These are phyloP conservation scores for Lepus americanus DNA, from an alignment of 2,113 vertebrate species.

Conservation along the genomic window DNA sequence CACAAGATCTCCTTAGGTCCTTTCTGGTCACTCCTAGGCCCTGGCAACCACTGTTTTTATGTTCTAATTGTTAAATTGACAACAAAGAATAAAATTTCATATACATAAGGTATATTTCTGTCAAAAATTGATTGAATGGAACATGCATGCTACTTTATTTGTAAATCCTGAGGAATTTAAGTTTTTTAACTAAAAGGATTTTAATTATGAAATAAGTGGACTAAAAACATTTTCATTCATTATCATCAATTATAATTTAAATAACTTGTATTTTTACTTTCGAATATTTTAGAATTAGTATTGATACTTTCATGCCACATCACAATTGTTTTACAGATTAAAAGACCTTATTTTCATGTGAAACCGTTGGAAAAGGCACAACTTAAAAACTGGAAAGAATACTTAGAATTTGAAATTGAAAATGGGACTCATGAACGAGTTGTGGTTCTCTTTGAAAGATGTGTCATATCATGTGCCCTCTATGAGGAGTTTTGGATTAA, in stretches of 20 bases:
- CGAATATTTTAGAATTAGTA: background rate
- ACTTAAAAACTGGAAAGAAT: constrained; percentile 99
- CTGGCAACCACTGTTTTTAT: background rate
- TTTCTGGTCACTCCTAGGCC: background rate
- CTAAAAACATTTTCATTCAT: background rate
- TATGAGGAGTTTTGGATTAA: constrained; percentile 99
- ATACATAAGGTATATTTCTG: background rate
- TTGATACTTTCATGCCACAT: background rate
- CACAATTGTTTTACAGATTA: constrained; percentile 91
- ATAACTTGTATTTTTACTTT: background rate
- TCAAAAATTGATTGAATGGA: constrained; percentile 52
- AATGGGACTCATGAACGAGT: constrained; percentile 98
- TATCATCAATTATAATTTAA: constrained; percentile 14
- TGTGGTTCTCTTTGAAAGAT: constrained; percentile 99
- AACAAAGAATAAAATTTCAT: constrained; percentile 29
- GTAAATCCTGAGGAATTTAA: constrained; percentile 17
- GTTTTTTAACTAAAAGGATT: constrained; percentile 23
- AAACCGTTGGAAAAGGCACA: constrained; percentile 99
- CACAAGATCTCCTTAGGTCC: background rate
- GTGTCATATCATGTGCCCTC: constrained; percentile 99
- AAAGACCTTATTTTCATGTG: constrained; percentile 99
- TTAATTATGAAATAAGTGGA: background rate
- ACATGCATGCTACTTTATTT: background rate
- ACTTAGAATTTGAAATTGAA: constrained; percentile 99
- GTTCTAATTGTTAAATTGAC: constrained; percentile 21